Base-by-base conservation (phyloP, 2,888 invertebrate species). In the Podabrus alpinus region DNA sequence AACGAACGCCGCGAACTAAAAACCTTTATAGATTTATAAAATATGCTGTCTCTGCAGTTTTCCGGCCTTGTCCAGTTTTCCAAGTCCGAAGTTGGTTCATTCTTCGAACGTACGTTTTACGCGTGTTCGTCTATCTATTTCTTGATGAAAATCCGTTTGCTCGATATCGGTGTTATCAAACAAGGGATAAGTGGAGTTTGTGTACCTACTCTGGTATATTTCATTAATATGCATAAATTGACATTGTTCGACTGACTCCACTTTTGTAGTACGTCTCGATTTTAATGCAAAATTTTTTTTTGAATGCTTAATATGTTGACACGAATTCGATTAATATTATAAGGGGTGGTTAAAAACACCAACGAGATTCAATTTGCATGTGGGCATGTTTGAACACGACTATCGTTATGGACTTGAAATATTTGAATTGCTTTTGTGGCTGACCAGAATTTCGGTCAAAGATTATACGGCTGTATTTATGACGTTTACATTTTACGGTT, bases 391-490 rank as follows among this genome's bases (percentile, higher is more conserved):
- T 81, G 81, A 77, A 81, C 80, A 81, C 79, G 80, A 79, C 81
- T 79, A 81, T 81, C 74, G 79, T 78, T 78, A 79, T 79, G 80
- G 78, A 77, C 77, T 77, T 77, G 77, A 77, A 73, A 77, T 81
- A 80, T 81, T 81, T 81, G 79, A 78, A 80, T 79, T 77, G 78
- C 79, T 77, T 77, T 78, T 79, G 76, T 76, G 77, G 78, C 79
- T 83, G 83, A 84, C 82, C 83, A 82, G 83, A 83, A 83, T 84
- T 82, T 82, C 84, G 83, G 83, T 83, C 81, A 78, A 84, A 84
- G 84, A 85, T 85, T 85, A 85, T 80, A 79, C 78, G 78, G 80
- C 75, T 79, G 77, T 84, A 85, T 85, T 85, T 85, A 85, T 85
- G 77, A 79, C 83, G 83, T 84, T 84, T 84, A 82, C 81, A 78